Evolutionary conservation across 1,140 invertebrate species (phyloP).

Genomic region (Ylistrum balloti): DNA sequence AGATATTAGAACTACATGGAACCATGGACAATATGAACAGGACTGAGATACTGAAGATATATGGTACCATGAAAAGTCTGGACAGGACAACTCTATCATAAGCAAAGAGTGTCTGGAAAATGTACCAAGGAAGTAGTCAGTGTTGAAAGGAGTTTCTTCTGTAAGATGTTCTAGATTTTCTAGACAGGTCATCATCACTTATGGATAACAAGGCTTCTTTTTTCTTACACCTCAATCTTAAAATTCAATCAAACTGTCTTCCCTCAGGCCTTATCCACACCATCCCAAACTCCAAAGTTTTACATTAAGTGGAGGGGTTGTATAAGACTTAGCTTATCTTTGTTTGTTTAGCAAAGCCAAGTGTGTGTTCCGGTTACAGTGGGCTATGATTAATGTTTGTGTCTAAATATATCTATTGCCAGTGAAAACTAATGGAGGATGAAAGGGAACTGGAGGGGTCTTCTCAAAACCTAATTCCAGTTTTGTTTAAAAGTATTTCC

Average conservation of each 20-base stretch:
- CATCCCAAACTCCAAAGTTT: background rate
- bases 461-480: conserved; percentile 13
- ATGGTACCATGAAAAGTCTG: too few species aligned
- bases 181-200: background rate
- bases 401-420: background rate
- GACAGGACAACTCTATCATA: too few species aligned
- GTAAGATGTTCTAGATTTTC: background rate
- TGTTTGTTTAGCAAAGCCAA: conserved; percentile 13
- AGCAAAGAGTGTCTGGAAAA: background rate
- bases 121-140: too few species aligned
- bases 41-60: too few species aligned
- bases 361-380: background rate
- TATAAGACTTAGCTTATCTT: background rate
- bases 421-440: background rate
- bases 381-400: background rate
- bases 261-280: background rate
- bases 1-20: too few species aligned
- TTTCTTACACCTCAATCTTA: too few species aligned
- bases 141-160: background rate
- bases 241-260: background rate
- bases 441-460: background rate
- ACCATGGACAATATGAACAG: too few species aligned
- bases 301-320: background rate
- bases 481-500: background rate
- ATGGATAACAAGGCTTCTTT: too few species aligned